Evolutionary conservation across 2,113 vertebrate genomes (phyloP).

Genomic region (Podarcis cretensis): DNA sequence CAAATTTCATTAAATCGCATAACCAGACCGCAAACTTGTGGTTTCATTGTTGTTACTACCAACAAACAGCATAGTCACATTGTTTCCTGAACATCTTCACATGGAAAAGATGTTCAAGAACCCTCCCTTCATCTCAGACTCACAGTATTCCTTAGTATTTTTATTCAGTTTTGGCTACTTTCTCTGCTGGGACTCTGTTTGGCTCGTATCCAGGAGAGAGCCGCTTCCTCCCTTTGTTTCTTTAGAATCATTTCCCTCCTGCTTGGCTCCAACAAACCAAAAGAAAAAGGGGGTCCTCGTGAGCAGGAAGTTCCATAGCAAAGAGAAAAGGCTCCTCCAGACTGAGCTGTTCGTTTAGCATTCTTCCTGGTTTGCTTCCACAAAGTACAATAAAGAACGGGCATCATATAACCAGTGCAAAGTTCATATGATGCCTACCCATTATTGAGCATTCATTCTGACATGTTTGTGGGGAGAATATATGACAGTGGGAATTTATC

Average conservation of each 20-base stretch:
- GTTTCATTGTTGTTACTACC: background rate
- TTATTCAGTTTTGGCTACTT: background rate
- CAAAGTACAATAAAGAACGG: too few relatives aligned
- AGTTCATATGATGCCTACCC: too few relatives aligned
- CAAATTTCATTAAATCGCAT: background rate
- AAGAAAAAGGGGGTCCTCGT: slow-evolving; percentile 3
- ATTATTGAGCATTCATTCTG: too few relatives aligned
- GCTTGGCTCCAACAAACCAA: background rate
- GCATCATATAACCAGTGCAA: too few relatives aligned
- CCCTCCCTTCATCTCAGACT: background rate
- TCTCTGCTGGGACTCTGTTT: background rate
- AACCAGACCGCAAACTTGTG: background rate
- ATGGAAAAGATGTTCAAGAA: background rate
- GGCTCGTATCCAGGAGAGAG: slow-evolving; percentile 20
- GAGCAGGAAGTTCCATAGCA: slow-evolving; percentile 9
- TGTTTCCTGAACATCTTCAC: background rate
- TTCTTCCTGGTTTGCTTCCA: too few relatives aligned
- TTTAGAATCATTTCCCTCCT: slow-evolving; percentile 22
- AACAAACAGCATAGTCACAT: background rate
- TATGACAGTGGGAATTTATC: too few relatives aligned
- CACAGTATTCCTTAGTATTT: background rate
- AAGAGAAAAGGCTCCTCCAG: background rate
- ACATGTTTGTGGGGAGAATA: too few relatives aligned
- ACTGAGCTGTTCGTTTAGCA: too few relatives aligned
- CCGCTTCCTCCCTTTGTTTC: slow-evolving; percentile 33